These are phyloP conservation scores for Anarhynchus alexandrinus DNA, from an alignment of 2,113 vertebrate genomes.

Conservation along the genomic window DNA sequence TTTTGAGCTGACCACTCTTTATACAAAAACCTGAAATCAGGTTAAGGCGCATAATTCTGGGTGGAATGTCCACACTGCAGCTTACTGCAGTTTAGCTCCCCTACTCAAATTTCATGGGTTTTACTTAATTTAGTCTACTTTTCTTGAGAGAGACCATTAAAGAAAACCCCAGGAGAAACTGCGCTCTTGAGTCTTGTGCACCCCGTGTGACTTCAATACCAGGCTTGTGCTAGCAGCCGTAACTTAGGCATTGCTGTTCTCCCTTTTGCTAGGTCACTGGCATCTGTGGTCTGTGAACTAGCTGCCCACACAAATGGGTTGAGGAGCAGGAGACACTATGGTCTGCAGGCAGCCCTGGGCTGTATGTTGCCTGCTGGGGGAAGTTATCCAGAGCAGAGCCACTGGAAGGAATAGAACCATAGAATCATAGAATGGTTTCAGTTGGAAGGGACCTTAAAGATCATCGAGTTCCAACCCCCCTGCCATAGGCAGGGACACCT, in stretches of 20 bases:
- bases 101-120: accelerated
- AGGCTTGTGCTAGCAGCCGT: background rate
- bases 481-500: too few species aligned
- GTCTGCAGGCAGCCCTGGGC: background rate
- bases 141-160: background rate
- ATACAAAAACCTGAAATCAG: background rate
- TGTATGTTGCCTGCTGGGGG: background rate
- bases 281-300: background rate
- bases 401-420: background rate
- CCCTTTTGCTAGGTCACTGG: background rate
- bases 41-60: background rate
- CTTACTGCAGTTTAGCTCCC: background rate
- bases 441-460: too few species aligned
- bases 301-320: background rate
- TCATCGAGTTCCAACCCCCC: too few species aligned
- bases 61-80: background rate
- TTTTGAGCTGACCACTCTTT: background rate
- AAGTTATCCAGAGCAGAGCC: background rate
- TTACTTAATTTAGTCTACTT: background rate
- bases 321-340: background rate
- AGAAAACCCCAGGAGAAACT: background rate
- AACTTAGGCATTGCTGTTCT: background rate
- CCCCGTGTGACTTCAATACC: background rate
- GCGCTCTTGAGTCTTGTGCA: background rate
- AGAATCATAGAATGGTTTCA: too few species aligned